Evolutionary conservation across 2,888 invertebrate genomes (phyloP).

Genomic region (Drosophila austrosaltans): DNA sequence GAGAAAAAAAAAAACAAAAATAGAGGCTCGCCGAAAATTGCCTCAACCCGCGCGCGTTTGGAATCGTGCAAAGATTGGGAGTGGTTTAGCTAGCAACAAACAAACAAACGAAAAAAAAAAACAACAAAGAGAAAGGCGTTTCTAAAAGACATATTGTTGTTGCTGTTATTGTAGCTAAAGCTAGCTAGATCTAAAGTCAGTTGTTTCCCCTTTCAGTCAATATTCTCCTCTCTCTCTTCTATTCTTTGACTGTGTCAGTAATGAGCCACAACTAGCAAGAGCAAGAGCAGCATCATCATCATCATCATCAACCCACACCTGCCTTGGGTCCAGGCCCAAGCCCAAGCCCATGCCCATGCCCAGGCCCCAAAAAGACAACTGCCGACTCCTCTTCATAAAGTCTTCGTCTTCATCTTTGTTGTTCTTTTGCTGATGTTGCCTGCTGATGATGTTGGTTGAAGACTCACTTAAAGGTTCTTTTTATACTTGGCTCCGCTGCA

Average conservation of each 20-base stretch:
- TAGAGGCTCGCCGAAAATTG: constrained; percentile 57
- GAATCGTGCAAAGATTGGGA: constrained; percentile 79
- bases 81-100: constrained; percentile 54
- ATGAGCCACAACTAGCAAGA: constrained; percentile 61
- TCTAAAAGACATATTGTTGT: constrained; percentile 43
- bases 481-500: constrained; percentile 4
- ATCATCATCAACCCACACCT: constrained; percentile 28
- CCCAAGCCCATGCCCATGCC: constrained; percentile 29
- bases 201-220: too few species aligned
- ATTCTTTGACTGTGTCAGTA: constrained; percentile 46
- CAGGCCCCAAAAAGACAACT: neutral
- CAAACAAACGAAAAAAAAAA: constrained; percentile 27
- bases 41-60: constrained; percentile 20
- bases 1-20: neutral
- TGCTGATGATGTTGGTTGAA: constrained; percentile 15
- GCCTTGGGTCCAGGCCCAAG: constrained; percentile 15
- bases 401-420: too few species aligned
- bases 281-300: constrained; percentile 56
- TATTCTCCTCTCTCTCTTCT: constrained; percentile 15
- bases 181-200: neutral
- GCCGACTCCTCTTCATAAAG: constrained; percentile 12
- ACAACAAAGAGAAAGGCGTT: constrained; percentile 74
- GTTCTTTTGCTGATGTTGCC: too few species aligned
- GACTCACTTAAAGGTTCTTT: constrained; percentile 24
- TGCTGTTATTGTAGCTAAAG: neutral